phyloP scores from a whole-genome alignment of 2,113 vertebrate species.

The Athene noctua region DNA sequence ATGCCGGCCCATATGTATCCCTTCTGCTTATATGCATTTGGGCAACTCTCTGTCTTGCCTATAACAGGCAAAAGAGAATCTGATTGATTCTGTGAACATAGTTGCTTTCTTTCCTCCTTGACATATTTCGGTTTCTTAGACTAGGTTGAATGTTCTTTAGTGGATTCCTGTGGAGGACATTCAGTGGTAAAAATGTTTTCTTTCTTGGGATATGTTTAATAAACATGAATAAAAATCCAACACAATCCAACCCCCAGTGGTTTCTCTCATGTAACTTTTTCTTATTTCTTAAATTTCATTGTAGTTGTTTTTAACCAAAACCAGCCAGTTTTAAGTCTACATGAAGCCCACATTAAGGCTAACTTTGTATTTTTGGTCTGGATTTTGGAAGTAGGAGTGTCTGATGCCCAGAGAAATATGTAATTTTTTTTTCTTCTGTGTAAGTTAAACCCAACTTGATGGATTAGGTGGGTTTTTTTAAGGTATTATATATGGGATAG shows the following conservation, averaged over 20 bases:
- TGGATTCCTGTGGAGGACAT: slow-evolving; percentile 11
- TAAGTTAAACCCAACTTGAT: slow-evolving; percentile 19
- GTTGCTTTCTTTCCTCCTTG: not conserved
- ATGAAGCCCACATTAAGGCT: slow-evolving; percentile 26
- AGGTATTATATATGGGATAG: not conserved
- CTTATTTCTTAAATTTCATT: slow-evolving; percentile 33
- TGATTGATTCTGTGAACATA: not conserved
- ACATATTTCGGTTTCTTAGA: not conserved
- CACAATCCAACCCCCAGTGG: slow-evolving; percentile 11
- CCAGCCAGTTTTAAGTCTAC: slow-evolving; percentile 13
- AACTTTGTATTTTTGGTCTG: slow-evolving; percentile 5
- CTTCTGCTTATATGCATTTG: not conserved
- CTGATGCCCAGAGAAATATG: not conserved
- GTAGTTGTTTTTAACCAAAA: slow-evolving; percentile 48
- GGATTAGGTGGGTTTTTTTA: not conserved
- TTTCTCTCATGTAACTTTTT: slow-evolving; percentile 38
- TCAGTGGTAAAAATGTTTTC: slow-evolving; percentile 34
- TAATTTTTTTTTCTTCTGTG: not conserved
- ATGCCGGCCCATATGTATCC: not conserved
- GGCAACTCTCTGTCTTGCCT: not conserved
- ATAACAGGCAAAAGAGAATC: not conserved
- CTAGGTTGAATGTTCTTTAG: not conserved
- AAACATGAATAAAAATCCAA: slow-evolving; percentile 24
- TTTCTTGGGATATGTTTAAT: slow-evolving; percentile 56
- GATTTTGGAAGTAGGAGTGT: not conserved